Evolutionary conservation across 2,888 invertebrate genomes (phyloP).

Genomic region (Tetropium fuscum): DNA sequence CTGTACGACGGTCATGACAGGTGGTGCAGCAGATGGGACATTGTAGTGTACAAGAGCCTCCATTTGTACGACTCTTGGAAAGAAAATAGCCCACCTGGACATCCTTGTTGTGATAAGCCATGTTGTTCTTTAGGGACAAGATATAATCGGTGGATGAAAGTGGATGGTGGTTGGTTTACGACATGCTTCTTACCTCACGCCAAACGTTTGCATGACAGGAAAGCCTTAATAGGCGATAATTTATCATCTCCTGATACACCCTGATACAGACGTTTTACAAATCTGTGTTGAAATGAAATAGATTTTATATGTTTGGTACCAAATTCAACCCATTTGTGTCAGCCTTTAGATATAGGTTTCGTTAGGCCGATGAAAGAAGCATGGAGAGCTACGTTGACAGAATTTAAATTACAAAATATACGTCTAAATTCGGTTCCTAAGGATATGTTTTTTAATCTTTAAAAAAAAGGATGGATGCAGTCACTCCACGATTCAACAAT

Average conservation of each 20-base stretch:
- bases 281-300: slow-evolving; percentile 54
- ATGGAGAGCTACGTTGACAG: not conserved
- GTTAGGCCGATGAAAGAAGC: slow-evolving; percentile 7
- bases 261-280: slow-evolving; percentile 26
- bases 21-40: slow-evolving; percentile 53
- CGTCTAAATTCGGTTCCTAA: too few species aligned
- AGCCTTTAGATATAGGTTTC: slow-evolving; percentile 4
- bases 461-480: too few species aligned
- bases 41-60: slow-evolving; percentile 46
- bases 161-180: slow-evolving; percentile 53
- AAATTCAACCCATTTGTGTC: slow-evolving; percentile 17
- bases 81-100: slow-evolving; percentile 55
- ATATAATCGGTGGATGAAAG: slow-evolving; percentile 57
- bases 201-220: slow-evolving; percentile 23
- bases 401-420: not conserved
- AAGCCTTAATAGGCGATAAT: slow-evolving; percentile 28
- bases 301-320: slow-evolving; percentile 51
- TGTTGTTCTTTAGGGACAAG: slow-evolving; percentile 41
- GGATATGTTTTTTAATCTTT: too few species aligned
- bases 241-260: slow-evolving; percentile 25
- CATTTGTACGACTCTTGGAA: slow-evolving; percentile 54
- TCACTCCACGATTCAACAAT: too few species aligned
- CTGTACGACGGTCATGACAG: slow-evolving; percentile 55
- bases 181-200: slow-evolving; percentile 15
- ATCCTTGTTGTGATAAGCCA: slow-evolving; percentile 40